A percentile compares a stretch with the other conserved stretches of the same genome.
These are phyloP conservation scores for Helogale parvula DNA, from an alignment of 2,113 vertebrate species.

Conservation along the genomic window DNA sequence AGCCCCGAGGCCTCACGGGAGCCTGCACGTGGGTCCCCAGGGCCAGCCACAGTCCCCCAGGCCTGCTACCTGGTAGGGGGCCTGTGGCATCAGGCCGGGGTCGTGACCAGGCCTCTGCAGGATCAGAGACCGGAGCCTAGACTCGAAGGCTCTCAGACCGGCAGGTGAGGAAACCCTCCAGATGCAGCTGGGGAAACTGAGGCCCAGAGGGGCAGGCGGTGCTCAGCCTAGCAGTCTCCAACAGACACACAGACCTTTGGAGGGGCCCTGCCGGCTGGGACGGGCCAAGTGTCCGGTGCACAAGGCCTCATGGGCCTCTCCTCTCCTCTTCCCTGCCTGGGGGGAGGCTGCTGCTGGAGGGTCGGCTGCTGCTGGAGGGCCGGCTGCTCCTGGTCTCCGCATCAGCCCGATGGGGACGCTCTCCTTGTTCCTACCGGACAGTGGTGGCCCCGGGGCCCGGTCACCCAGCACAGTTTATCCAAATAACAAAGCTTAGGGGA, in stretches of 20 bases:
- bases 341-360: neutral
- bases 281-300: neutral
- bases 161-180: too few relatives aligned
- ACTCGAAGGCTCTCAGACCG: neutral
- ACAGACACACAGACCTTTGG: neutral
- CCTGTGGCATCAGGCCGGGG: rapidly evolving
- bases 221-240: rapidly evolving
- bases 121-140: neutral
- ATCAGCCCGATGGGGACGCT: rapidly evolving
- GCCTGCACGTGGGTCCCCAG: neutral
- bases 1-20: rapidly evolving
- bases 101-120: neutral
- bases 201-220: rapidly evolving
- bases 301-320: neutral
- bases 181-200: neutral
- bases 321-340: neutral
- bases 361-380: rapidly evolving
- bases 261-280: rapidly evolving
- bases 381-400: rapidly evolving
- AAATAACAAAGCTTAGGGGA: rapidly evolving
- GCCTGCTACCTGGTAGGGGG: rapidly evolving
- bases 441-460: rapidly evolving
- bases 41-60: rapidly evolving
- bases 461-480: neutral
- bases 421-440: rapidly evolving